Evolutionary conservation across 2,888 invertebrate genomes (phyloP).

Genomic region (Mythimna loreyi): DNA sequence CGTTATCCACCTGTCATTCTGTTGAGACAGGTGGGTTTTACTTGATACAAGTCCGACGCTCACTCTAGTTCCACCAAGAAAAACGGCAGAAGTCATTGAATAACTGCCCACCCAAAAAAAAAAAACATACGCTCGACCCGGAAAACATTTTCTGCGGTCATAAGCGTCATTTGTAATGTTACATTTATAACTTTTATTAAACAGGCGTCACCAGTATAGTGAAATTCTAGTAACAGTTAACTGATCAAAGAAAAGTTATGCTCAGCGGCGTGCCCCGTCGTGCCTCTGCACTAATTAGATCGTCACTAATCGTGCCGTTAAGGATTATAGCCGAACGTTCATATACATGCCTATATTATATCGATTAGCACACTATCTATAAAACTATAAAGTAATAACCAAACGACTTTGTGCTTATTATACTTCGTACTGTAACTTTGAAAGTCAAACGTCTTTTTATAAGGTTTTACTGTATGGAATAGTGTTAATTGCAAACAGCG

Average conservation of each 20-base stretch:
- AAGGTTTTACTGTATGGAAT: too few relatives aligned
- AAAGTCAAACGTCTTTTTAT: too few relatives aligned
- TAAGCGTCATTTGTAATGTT: neutral
- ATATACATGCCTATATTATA: neutral
- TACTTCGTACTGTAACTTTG: too few relatives aligned
- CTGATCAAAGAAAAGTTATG: constrained; percentile 28
- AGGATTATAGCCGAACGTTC: constrained; percentile 10
- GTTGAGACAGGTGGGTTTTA: too few relatives aligned
- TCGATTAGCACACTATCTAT: neutral
- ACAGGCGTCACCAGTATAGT: neutral
- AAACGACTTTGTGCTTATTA: too few relatives aligned
- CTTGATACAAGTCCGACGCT: too few relatives aligned
- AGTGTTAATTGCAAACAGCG: too few relatives aligned
- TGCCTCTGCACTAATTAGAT: constrained; percentile 42
- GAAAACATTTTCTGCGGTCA: neutral
- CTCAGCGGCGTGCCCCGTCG: constrained; percentile 18
- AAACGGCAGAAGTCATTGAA: neutral
- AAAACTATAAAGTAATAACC: too few relatives aligned
- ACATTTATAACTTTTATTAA: constrained; percentile 9
- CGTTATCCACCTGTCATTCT: too few relatives aligned
- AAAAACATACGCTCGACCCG: neutral
- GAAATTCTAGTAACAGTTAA: constrained; percentile 38
- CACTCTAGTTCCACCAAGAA: too few relatives aligned
- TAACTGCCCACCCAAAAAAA: neutral
- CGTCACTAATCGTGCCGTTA: constrained; percentile 36